Conservation (phyloP, 2,113 vertebrate species). For the Eulacestoma nigropectus region DNA sequence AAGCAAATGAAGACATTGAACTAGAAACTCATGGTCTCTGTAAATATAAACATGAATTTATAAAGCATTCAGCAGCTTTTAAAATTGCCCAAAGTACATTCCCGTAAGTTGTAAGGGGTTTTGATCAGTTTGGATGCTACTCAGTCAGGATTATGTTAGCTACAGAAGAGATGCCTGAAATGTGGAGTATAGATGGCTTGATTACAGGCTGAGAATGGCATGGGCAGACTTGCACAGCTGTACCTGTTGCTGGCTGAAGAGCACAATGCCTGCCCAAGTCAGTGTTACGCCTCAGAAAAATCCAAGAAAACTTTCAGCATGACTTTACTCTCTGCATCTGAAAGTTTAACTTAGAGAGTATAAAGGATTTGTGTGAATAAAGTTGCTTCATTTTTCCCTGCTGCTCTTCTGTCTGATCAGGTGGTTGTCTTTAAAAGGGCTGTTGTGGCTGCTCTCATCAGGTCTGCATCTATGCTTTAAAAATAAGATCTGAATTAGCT, state of each 20-base stretch:
- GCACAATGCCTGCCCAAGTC: not conserved
- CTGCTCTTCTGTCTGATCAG: not conserved
- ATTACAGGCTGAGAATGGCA: not conserved
- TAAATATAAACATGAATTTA: not conserved
- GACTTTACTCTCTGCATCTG: not conserved
- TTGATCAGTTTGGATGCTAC: not conserved
- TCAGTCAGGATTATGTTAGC: not conserved
- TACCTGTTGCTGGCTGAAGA: not conserved
- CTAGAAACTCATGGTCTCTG: not conserved
- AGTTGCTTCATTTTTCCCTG: not conserved
- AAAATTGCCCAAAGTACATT: not conserved
- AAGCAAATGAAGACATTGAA: not conserved
- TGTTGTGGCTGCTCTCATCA: not conserved
- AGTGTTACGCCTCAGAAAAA: not conserved
- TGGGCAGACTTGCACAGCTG: not conserved
- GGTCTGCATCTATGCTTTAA: not conserved
- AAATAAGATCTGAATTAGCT: not conserved
- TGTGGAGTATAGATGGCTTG: accelerated
- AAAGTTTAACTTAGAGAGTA: not conserved
- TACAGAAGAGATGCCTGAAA: not conserved
- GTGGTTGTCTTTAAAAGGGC: not conserved
- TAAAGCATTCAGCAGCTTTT: not conserved
- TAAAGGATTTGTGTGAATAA: not conserved
- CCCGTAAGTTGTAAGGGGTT: not conserved
- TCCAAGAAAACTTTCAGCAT: not conserved